Base-by-base conservation (phyloP, 2,888 invertebrate species). In the Oxystoma pomonae region DNA sequence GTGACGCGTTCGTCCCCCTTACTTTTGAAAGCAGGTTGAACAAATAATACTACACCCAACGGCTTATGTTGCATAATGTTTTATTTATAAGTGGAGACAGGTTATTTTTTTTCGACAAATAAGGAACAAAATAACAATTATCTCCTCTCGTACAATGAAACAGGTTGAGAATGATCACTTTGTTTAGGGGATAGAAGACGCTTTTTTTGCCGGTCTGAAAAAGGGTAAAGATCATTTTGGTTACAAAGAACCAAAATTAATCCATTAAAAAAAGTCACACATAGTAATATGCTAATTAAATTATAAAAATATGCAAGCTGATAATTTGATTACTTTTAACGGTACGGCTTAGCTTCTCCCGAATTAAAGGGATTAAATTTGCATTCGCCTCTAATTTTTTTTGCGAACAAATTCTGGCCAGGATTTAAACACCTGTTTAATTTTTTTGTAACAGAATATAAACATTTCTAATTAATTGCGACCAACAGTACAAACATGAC, bases 31-130 rank as follows among this genome's bases (percentile, higher is more conserved):
- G 53, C 53, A 53, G 53, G 53, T 53, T 53, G 53, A 17, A 53
- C 19, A 53, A 16, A 53, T 9, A 17, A 53, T 17, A 53, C 5
- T 5, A 17, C 16, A 17, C 16, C 17, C 53, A 53, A 53, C 53
- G 53, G 53, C 53, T 53, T 7, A 16, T 53, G n/a, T 53, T 53
- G 53, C 53, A 53, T 53, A 53, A 53, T 53, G 53, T 53, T 53
- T 53, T 53, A 53, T 53, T 16, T 19, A 19, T 53, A 53, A 53
- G 53, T 9, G 7, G 19, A 53, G 53, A 19, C 53, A 53, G 53
- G 53, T 53, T 53, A 53, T 53, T 53, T 53, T 53, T 53, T 53
- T 53, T 3, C n/a, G n/a, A n/a, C n/a, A 5, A 19, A 17, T 16
- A 19, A 17, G 19, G 53, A 53, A 53, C 53, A 19, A 53, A 53